A percentile compares a stretch with the other conserved stretches of the same genome.
These are phyloP conservation scores for Hesperophylax magnus DNA, from an alignment of 1,140 invertebrate genomes.

Conservation along the genomic window DNA sequence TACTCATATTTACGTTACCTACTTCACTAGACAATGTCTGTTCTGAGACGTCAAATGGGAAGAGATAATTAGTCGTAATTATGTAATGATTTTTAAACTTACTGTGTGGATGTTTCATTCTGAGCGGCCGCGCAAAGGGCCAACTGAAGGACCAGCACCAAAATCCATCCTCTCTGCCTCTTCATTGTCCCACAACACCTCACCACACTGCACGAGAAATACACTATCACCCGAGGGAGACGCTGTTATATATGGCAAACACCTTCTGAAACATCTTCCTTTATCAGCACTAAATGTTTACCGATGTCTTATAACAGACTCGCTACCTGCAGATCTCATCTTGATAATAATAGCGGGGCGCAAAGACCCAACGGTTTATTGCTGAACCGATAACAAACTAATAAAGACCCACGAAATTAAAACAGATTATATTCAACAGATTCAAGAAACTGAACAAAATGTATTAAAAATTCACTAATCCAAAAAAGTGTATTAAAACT, in stretches of 20 bases:
- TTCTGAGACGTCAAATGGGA: too few relatives aligned
- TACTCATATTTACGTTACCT: too few relatives aligned
- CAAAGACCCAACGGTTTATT: not conserved
- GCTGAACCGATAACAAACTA: conserved; percentile 1
- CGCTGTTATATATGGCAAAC: conserved; percentile 31
- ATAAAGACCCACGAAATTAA: not conserved
- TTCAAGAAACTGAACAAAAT: too few relatives aligned
- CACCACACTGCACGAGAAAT: conserved; percentile 38
- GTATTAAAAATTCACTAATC: too few relatives aligned
- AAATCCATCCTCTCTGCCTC: conserved; percentile 3
- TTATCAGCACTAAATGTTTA: conserved; percentile 29
- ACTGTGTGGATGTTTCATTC: conserved; percentile 10
- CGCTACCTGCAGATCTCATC: conserved; percentile 29
- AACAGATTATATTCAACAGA: too few relatives aligned
- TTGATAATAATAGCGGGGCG: conserved; percentile 25
- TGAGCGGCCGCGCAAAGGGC: conserved; percentile 10
- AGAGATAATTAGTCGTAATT: too few relatives aligned
- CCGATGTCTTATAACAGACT: conserved; percentile 11
- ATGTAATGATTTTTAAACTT: not conserved
- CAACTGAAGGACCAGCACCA: conserved; percentile 12
- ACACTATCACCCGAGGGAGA: conserved; percentile 18
- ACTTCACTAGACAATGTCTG: too few relatives aligned
- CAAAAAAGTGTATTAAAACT: too few relatives aligned
- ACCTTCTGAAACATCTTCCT: conserved; percentile 31
- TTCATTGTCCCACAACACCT: conserved; percentile 27